These are phyloP conservation scores for Teleogryllus occipitalis DNA, from an alignment of 1,140 invertebrate species.

Conservation along the genomic window DNA sequence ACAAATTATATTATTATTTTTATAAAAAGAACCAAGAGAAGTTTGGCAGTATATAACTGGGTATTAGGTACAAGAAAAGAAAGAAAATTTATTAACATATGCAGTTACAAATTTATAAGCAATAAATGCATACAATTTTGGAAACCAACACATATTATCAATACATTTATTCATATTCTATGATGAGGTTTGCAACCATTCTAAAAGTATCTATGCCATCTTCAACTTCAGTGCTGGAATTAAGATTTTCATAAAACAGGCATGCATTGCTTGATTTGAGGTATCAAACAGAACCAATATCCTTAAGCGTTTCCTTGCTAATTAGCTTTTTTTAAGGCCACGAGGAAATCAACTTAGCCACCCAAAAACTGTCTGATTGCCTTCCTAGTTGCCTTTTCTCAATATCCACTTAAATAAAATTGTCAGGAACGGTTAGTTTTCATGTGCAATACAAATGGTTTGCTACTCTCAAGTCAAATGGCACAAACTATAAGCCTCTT, in stretches of 20 bases:
- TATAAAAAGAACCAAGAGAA: not conserved
- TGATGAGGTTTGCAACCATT: not conserved
- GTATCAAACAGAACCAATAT: not conserved
- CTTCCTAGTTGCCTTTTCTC: not conserved
- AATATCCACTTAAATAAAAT: constrained; percentile 12
- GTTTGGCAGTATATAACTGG: not conserved
- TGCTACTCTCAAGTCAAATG: too few relatives aligned
- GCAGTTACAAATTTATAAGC: not conserved
- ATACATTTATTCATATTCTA: not conserved
- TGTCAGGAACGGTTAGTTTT: not conserved
- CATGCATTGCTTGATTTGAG: too few relatives aligned
- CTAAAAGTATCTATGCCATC: not conserved
- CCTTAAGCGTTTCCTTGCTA: constrained; percentile 8
- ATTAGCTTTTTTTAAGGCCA: not conserved
- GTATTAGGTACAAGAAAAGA: not conserved
- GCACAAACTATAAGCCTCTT: not conserved
- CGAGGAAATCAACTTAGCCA: not conserved
- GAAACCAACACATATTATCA: not conserved
- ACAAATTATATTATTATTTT: not conserved
- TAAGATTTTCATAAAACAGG: not conserved
- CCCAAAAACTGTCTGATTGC: not conserved
- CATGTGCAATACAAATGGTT: not conserved
- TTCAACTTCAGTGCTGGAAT: not conserved
- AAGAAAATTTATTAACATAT: not conserved
- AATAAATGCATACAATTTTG: not conserved